Base-by-base conservation (phyloP, 2,888 invertebrate genomes). In the Crematogaster levior region DNA sequence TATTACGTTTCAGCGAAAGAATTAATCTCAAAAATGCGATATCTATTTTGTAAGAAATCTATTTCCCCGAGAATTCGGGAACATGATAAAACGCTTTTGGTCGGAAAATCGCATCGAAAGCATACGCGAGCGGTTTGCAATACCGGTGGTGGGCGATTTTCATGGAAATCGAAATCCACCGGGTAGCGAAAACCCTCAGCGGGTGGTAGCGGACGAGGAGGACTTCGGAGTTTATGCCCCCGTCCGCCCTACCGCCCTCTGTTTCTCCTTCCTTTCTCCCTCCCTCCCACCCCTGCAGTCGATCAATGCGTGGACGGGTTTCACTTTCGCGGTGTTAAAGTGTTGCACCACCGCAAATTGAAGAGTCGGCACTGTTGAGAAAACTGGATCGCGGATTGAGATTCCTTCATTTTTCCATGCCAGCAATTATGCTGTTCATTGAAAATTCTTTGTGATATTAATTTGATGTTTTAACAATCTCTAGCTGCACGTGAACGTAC, bases 261-360 rank as follows among this genome's bases (percentile, higher is more conserved):
- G 92, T 91, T 95, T 95, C 95, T 95, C 95, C 95, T 95, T 93
- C 95, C 94, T 93, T 94, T 94, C 94, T 81, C 83, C 74, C 89
- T 80, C 87, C 77, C 87, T 82, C 88, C 84, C 88, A 48, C 89
- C 90, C 92, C 91, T 91, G 95, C 95, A 95, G 95, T 93, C 94
- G 93, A 93, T 93, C 93, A 93, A 95, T 93, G 93, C 94, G 93
- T 92, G 91, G 92, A 93, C 93, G 94, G 94, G 93, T 94, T 94
- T 94, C 94, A 94, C 94, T 94, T 94, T 94, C 94, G 94, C 93
- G 92, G 90, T 93, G 93, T 93, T 92, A 92, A 93, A 93, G 93
- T 92, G 93, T 90, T 93, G 92, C 92, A 90, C 91, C 91, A 90
- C 89, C 89, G 90, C 84, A 88, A 86, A 89, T 89, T 82, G 82